Percentiles rank a stretch among this genome's conserved stretches.
Conservation (phyloP, 2,888 invertebrate genomes). For the Eupithecia centaureata region DNA sequence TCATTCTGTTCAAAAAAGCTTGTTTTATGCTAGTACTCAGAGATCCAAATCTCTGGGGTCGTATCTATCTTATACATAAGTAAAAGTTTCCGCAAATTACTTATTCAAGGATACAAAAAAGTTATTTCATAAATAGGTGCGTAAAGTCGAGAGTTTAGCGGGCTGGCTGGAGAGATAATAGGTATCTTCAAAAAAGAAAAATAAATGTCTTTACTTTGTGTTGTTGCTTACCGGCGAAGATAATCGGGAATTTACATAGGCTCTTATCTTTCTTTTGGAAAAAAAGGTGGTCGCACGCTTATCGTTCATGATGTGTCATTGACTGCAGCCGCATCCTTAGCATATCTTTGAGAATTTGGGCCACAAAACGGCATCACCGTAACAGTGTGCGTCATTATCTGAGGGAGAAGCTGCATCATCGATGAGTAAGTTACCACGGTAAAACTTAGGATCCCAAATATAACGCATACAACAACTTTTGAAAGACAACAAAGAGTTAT, state of each 20-base stretch:
- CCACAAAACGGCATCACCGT: background rate
- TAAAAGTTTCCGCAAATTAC: constrained; percentile 1
- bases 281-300: constrained; percentile 19
- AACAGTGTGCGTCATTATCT: background rate
- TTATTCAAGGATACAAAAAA: constrained; percentile 7
- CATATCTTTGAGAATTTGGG: constrained; percentile 4
- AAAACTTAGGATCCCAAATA: background rate
- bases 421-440: background rate
- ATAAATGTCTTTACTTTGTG: constrained; percentile 36
- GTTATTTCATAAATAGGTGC: constrained; percentile 23
- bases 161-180: constrained; percentile 34
- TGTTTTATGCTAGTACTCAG: too few species aligned
- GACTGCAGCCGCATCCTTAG: constrained; percentile 20
- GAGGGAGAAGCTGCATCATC: background rate
- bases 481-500: too few species aligned
- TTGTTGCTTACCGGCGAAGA: constrained; percentile 34
- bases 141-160: constrained; percentile 33
- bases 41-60: background rate
- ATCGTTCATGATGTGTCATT: constrained; percentile 24
- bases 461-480: too few species aligned
- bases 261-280: constrained; percentile 16
- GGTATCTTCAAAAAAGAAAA: constrained; percentile 36
- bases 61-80: background rate
- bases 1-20: background rate
- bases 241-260: constrained; percentile 17